A percentile compares a stretch with the other conserved stretches of the same genome.
These are phyloP conservation scores for Drosophila bipectinata DNA, from an alignment of 1,140 invertebrate genomes.

Conservation along the genomic window DNA sequence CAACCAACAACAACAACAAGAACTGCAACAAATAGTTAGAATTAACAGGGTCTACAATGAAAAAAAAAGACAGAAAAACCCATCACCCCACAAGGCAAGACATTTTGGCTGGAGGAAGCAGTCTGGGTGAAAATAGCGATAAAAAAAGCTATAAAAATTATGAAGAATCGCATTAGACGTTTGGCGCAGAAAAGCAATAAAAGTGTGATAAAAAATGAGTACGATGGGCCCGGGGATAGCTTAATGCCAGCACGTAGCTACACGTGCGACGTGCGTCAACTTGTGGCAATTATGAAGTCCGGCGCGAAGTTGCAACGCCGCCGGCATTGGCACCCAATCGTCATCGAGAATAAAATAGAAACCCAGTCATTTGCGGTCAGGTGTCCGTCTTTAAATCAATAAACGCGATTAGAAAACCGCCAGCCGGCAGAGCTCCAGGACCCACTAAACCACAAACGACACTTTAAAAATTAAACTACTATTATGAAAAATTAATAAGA, in stretches of 20 bases:
- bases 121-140: constrained; percentile 55
- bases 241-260: constrained; percentile 65
- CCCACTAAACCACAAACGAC: constrained; percentile 18
- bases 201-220: constrained; percentile 65
- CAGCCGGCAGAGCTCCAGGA: constrained; percentile 13
- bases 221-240: neutral
- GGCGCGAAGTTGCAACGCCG: constrained; percentile 55
- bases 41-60: constrained; percentile 11
- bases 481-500: neutral
- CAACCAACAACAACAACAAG: constrained; percentile 43
- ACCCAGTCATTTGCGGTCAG: constrained; percentile 44
- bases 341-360: constrained; percentile 33
- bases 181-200: constrained; percentile 57
- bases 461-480: neutral
- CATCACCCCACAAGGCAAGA: constrained; percentile 41
- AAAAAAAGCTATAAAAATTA: constrained; percentile 57
- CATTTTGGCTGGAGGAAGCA: constrained; percentile 54
- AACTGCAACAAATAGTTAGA: constrained; percentile 10
- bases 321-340: constrained; percentile 62
- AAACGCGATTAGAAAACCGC: constrained; percentile 58
- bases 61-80: neutral
- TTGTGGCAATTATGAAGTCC: constrained; percentile 77
- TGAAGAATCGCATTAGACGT: constrained; percentile 45
- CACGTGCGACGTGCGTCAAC: constrained; percentile 77
- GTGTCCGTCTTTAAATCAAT: constrained; percentile 60